phyloP scores from a whole-genome alignment of 2,888 invertebrate genomes.

The Corbicula japonica region DNA sequence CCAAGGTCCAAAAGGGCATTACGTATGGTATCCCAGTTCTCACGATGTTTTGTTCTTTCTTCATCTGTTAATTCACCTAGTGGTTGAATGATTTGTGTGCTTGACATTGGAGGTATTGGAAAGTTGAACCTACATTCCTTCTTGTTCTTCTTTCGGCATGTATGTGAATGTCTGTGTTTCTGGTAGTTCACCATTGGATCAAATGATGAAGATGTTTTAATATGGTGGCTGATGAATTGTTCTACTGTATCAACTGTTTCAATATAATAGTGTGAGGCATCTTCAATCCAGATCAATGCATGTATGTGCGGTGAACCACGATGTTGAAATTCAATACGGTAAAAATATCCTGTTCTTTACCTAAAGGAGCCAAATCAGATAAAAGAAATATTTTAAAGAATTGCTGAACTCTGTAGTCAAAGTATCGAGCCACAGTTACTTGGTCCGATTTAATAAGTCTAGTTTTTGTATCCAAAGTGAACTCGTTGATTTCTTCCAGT shows the following conservation, averaged over 20 bases:
- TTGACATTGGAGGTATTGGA: conserved; percentile 47
- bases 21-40: conserved; percentile 5
- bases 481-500: conserved; percentile 34
- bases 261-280: conserved; percentile 41
- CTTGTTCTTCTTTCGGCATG: conserved; percentile 41
- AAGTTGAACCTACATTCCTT: conserved; percentile 50
- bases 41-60: conserved; percentile 2
- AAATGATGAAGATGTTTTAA: conserved; percentile 56
- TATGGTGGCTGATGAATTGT: conserved; percentile 44
- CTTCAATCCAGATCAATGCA: conserved; percentile 56
- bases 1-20: conserved; percentile 11
- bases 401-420: conserved; percentile 38
- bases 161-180: conserved; percentile 47
- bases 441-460: conserved; percentile 55
- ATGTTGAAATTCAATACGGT: conserved; percentile 58
- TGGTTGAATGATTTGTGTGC: conserved; percentile 54
- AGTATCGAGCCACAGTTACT: conserved; percentile 60
- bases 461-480: conserved; percentile 51
- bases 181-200: conserved; percentile 11
- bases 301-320: conserved; percentile 66
- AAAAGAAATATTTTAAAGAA: conserved; percentile 43
- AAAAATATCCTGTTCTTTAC: conserved; percentile 64
- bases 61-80: conserved; percentile 19
- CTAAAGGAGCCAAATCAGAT: conserved; percentile 36
- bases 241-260: not conserved